These are phyloP conservation scores for Batillaria attramentaria DNA, from an alignment of 1,140 invertebrate species.

Conservation along the genomic window DNA sequence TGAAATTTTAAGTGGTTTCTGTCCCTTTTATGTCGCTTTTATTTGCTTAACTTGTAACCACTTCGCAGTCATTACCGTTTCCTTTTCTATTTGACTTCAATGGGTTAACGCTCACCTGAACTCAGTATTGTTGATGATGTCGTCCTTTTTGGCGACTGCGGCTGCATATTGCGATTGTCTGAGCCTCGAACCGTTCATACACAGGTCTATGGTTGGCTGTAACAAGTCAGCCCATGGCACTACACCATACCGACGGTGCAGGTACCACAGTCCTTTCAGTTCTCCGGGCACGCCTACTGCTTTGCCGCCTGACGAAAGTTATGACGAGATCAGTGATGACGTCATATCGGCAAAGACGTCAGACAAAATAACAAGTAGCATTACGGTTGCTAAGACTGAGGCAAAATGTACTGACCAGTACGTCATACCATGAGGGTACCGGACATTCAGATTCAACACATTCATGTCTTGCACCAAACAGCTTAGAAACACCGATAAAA, in stretches of 20 bases:
- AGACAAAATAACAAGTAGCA: not conserved
- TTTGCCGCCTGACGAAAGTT: conserved; percentile 76
- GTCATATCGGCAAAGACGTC: not conserved
- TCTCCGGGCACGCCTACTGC: conserved; percentile 92
- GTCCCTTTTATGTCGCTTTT: no score
- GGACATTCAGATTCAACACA: no score
- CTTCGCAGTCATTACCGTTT: no score
- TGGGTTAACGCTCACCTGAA: conserved; percentile 28
- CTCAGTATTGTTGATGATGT: not conserved
- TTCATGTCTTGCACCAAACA: no score
- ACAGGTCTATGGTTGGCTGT: conserved; percentile 76
- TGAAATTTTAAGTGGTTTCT: no score
- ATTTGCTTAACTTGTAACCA: no score
- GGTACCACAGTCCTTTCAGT: conserved; percentile 87
- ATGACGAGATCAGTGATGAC: not conserved
- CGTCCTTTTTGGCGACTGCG: not conserved
- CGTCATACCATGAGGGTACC: no score
- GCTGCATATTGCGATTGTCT: not conserved
- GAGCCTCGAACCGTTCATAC: conserved; percentile 51
- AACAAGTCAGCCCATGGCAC: conserved; percentile 87
- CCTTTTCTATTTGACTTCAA: no score
- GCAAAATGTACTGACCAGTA: no score
- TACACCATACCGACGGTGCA: conserved; percentile 76
- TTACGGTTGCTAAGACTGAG: not conserved
- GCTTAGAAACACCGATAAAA: no score